Evolutionary conservation across 2,888 invertebrate species (phyloP).

Genomic region (Lasioglossum morio): DNA sequence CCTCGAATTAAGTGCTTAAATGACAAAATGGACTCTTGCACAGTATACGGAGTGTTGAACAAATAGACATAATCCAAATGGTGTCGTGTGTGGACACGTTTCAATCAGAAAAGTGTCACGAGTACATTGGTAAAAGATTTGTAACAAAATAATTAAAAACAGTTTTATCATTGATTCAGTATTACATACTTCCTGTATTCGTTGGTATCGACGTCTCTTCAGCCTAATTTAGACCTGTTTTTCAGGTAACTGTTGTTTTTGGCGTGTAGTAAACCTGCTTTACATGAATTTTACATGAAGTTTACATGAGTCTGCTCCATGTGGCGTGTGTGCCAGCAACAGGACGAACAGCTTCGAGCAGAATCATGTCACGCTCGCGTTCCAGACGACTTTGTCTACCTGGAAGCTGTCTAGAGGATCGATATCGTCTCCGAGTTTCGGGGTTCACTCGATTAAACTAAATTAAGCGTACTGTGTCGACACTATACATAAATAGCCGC

Average conservation of each 20-base stretch:
- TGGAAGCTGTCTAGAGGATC: constrained; percentile 44
- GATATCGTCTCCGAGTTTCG: constrained; percentile 59
- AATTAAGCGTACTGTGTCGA: constrained; percentile 67
- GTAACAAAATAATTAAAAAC: neutral
- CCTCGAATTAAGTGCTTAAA: too few species aligned
- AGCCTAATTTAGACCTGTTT: neutral
- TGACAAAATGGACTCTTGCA: too few species aligned
- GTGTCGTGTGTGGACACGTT: too few species aligned
- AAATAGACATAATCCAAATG: too few species aligned
- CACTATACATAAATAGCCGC: constrained; percentile 53
- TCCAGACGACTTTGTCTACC: constrained; percentile 26
- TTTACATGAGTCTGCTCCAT: neutral
- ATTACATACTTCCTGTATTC: neutral
- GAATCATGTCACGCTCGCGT: constrained; percentile 20
- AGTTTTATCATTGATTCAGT: neutral
- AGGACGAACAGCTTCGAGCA: neutral
- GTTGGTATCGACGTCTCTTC: neutral
- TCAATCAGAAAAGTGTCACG: too few species aligned
- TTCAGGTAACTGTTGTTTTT: neutral
- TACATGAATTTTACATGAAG: constrained; percentile 1
- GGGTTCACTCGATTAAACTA: constrained; percentile 66
- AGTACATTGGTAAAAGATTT: too few species aligned
- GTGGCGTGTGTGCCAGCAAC: neutral
- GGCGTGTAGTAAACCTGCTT: neutral
- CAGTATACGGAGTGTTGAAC: too few species aligned